These are phyloP conservation scores for Drosophila teissieri DNA, from an alignment of 1,140 invertebrate species.

Conservation along the genomic window DNA sequence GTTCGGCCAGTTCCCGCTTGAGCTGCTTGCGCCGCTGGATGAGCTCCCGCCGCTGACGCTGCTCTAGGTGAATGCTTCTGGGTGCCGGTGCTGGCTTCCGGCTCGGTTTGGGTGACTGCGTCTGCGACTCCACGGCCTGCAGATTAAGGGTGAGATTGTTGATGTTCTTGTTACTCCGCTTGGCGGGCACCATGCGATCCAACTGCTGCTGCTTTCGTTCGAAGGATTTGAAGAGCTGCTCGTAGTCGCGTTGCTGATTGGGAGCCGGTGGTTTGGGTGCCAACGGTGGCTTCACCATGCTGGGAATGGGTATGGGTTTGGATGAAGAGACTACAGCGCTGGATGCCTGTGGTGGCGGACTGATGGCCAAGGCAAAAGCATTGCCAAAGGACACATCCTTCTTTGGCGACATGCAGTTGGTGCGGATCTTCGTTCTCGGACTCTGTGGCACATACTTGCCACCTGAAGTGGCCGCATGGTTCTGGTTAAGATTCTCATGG, in stretches of 20 bases:
- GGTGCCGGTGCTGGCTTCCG: slow-evolving; percentile 78
- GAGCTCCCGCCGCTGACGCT: slow-evolving; percentile 85
- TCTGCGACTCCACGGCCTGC: slow-evolving; percentile 21
- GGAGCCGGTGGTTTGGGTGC: slow-evolving; percentile 62
- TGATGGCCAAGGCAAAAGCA: slow-evolving; percentile 44
- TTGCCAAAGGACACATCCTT: slow-evolving; percentile 70
- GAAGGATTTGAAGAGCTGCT: slow-evolving; percentile 81
- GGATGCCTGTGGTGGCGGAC: slow-evolving; percentile 2
- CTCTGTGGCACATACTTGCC: slow-evolving; percentile 82
- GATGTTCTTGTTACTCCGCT: slow-evolving; percentile 76
- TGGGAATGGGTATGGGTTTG: slow-evolving; percentile 13
- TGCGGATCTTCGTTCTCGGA: slow-evolving; percentile 83
- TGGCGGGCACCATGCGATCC: slow-evolving; percentile 44
- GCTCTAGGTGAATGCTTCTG: slow-evolving; percentile 85
- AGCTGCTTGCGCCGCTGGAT: slow-evolving; percentile 84
- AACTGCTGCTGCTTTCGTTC: slow-evolving; percentile 76
- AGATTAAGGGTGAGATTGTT: slow-evolving; percentile 81
- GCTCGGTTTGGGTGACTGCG: slow-evolving; percentile 58
- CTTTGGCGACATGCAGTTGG: slow-evolving; percentile 83
- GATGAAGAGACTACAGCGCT: neutral
- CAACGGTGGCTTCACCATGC: slow-evolving; percentile 51
- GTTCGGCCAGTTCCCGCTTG: slow-evolving; percentile 56
- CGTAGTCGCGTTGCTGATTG: slow-evolving; percentile 75
- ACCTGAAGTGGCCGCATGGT: neutral
- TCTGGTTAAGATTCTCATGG: slow-evolving; percentile 67